phyloP scores from a whole-genome alignment of 2,888 invertebrate species.

The Toxonevra muliebris region DNA sequence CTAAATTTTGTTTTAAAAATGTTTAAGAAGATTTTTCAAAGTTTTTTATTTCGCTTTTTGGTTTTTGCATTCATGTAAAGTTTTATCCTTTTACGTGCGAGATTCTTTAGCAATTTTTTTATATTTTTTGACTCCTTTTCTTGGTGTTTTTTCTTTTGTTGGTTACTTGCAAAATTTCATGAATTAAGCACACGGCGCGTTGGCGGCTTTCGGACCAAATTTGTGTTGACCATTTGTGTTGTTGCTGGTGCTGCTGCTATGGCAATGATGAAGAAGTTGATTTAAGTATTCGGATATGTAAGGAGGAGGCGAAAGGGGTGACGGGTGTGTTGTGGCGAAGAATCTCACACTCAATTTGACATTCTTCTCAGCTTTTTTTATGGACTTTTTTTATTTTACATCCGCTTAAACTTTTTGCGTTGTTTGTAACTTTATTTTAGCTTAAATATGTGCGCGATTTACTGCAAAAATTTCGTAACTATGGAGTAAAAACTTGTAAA shows the following conservation, averaged over 20 bases:
- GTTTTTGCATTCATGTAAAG: background rate
- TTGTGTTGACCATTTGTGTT: background rate
- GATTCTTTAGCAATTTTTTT: background rate
- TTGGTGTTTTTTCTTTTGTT: no score
- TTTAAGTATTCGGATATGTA: background rate
- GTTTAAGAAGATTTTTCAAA: slow-evolving; percentile 47
- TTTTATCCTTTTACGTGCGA: no score
- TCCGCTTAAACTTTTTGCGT: slow-evolving; percentile 4
- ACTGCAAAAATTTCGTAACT: background rate
- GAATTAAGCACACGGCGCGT: no score
- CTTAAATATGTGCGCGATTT: background rate
- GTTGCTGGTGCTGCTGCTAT: slow-evolving; percentile 11
- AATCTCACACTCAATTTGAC: slow-evolving; percentile 4
- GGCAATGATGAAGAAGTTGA: background rate
- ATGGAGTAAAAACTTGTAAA: background rate
- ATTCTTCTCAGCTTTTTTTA: background rate
- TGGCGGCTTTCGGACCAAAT: no score
- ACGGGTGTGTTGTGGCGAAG: slow-evolving; percentile 40
- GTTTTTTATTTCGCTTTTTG: slow-evolving; percentile 14
- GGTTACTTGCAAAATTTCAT: no score
- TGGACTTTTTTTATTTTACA: background rate
- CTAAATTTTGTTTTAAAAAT: slow-evolving; percentile 55
- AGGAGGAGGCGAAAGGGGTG: background rate
- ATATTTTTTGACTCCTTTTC: no score
- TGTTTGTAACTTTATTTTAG: background rate